Evolutionary conservation across 2,888 invertebrate genomes (phyloP), one percentile per base, ranked within the genome.

Genomic region (Trissolcus brochymenae): DNA sequence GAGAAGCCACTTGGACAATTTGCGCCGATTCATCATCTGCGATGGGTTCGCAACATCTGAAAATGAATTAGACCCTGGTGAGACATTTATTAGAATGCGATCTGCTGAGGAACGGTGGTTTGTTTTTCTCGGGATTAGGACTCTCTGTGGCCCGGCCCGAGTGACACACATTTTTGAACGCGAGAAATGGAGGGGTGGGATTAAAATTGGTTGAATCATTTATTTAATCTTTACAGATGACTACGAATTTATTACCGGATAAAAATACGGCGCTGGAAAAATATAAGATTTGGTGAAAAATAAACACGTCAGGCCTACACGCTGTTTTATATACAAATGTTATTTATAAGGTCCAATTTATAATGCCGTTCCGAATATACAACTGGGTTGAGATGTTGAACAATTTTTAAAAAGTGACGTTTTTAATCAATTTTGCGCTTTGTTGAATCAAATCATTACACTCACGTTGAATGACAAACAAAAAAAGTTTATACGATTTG

Each of bases 1-100:
- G 14, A 17, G 7, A 49, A 16, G 62, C 50, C 7, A 17, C 16
- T 50, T 17, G 14, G 66, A 11, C 19, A 25, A 60, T 65, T 75
- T 60, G 49, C 50, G 50, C 19, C 60, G 43, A 75, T 75, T 59
- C 55, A 51, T 70, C 70, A 70, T 60, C 70, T 16, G 17, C 35
- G 29, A 3, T 43, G 46, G 46, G 29, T 29, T 50, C 17, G 29
- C n/a, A 55, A 55, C 51, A 57, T 17, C 50, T 6, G 54, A 6
- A 54, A 43, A 68, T 68, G 75, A 68, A 75, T 75, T 68, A 64
- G 68, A 59, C 68, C 55, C 68, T 43, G 41, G 68, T 75, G 75
- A 75, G 68, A 59, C 59, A 68, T 75, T 68, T 75, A 68, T 68
- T 75, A 68, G 49, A 19, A 64, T n/a, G 9, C 21, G 13, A 29